phyloP scores from a whole-genome alignment of 2,888 invertebrate genomes.

The Cecidostiba fungosa region DNA sequence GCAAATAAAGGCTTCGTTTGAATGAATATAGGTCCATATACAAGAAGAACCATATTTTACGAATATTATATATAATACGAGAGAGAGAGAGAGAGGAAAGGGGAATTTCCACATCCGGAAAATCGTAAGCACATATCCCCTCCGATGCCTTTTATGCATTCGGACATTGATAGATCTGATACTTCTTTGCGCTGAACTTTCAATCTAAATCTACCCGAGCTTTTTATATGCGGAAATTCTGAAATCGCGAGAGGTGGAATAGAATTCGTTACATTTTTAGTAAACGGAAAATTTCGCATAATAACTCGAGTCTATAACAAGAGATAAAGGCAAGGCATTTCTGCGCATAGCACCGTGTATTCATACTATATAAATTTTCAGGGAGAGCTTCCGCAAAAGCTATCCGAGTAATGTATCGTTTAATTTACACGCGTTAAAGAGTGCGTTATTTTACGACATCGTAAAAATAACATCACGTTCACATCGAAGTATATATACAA shows the following conservation, averaged over 20 bases:
- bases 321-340: not conserved
- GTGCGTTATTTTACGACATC: slow-evolving; percentile 21
- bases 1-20: not conserved
- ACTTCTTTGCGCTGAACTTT: slow-evolving; percentile 24
- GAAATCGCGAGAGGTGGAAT: not conserved
- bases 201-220: not conserved
- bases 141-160: slow-evolving; percentile 21
- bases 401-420: slow-evolving; percentile 41
- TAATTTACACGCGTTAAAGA: slow-evolving; percentile 42
- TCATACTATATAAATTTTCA: slow-evolving; percentile 18
- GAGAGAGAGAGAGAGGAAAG: not conserved
- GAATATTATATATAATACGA: too few relatives aligned
- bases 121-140: slow-evolving; percentile 3
- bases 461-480: not conserved
- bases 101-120: not conserved
- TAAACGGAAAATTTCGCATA: not conserved
- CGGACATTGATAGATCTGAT: slow-evolving; percentile 58
- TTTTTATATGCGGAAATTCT: not conserved
- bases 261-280: not conserved
- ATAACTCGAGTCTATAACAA: slow-evolving; percentile 7
- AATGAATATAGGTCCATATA: too few relatives aligned
- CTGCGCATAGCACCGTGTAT: not conserved
- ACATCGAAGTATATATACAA: not conserved
- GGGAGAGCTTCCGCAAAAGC: slow-evolving; percentile 20
- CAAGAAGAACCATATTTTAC: too few relatives aligned